Evolutionary conservation across 2,113 vertebrate genomes (phyloP).

Genomic region (Thinocorus orbignyianus): DNA sequence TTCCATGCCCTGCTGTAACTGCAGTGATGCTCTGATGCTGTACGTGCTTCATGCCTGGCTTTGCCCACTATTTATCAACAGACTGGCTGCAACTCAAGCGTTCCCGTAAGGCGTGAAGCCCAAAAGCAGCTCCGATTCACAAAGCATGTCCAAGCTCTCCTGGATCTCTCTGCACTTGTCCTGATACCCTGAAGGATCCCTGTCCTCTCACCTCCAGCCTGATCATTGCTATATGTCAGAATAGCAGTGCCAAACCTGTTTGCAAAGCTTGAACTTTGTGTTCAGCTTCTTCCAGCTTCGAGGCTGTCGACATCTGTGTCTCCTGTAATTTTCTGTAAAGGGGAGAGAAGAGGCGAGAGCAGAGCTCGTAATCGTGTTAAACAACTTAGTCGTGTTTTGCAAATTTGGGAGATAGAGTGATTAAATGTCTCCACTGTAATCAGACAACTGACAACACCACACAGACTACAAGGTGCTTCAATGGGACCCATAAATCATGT

Average conservation of each 20-base stretch:
- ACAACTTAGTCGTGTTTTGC: not conserved
- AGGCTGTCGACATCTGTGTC: slow-evolving; percentile 91
- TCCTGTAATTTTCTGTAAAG: slow-evolving; percentile 90
- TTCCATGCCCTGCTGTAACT: not conserved
- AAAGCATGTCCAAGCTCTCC: not conserved
- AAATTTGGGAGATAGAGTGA: not conserved
- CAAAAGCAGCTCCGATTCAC: not conserved
- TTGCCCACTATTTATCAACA: not conserved
- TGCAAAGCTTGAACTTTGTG: slow-evolving; percentile 92
- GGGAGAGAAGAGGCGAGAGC: slow-evolving; percentile 30
- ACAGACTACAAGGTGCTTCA: slow-evolving; percentile 2
- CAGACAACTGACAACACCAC: slow-evolving; percentile 1
- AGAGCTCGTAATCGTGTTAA: not conserved
- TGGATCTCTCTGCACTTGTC: not conserved
- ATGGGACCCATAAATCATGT: not conserved
- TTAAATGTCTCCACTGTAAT: not conserved
- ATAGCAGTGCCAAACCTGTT: slow-evolving; percentile 83
- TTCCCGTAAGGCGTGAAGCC: not conserved
- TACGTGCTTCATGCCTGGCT: not conserved
- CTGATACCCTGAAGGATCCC: not conserved
- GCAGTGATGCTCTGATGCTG: not conserved
- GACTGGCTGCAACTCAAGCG: not conserved
- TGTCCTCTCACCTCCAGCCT: not conserved
- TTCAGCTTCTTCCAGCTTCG: slow-evolving; percentile 93
- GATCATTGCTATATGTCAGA: not conserved